phyloP scores from a whole-genome alignment of 1,140 invertebrate genomes.

The Hylaeus anthracinus region DNA sequence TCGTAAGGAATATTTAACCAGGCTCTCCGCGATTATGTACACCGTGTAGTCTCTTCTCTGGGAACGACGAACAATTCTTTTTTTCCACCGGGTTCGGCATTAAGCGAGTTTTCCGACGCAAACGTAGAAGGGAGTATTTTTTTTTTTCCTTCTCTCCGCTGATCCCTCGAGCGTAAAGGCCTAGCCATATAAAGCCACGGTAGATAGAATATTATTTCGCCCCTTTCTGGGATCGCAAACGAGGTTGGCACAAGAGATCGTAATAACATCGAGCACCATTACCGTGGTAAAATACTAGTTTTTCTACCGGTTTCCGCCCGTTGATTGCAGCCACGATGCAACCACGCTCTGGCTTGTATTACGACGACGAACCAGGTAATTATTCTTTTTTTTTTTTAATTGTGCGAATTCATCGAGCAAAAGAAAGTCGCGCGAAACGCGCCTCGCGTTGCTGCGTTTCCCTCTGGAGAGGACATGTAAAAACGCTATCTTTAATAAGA shows the following conservation, averaged over 20 bases:
- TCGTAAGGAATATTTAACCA: conserved; percentile 8
- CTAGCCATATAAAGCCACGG: conserved; percentile 42
- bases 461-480: too few relatives aligned
- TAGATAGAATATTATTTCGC: conserved; percentile 52
- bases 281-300: conserved; percentile 41
- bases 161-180: conserved; percentile 52
- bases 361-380: conserved; percentile 24
- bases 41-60: background rate
- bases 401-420: conserved; percentile 31
- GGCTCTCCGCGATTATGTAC: background rate
- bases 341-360: conserved; percentile 8
- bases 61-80: conserved; percentile 21
- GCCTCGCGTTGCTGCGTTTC: background rate
- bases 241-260: conserved; percentile 17
- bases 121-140: conserved; percentile 20
- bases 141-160: background rate
- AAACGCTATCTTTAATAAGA: too few relatives aligned
- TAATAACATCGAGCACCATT: conserved; percentile 41
- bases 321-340: conserved; percentile 40
- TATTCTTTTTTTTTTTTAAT: conserved; percentile 40
- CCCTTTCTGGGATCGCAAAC: conserved; percentile 42
- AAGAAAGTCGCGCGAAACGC: conserved; percentile 15
- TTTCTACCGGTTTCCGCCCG: conserved; percentile 54
- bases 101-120: conserved; percentile 43
- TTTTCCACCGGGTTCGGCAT: conserved; percentile 22